phyloP scores from a whole-genome alignment of 1,140 invertebrate species.

The Monomorium pharaonis region DNA sequence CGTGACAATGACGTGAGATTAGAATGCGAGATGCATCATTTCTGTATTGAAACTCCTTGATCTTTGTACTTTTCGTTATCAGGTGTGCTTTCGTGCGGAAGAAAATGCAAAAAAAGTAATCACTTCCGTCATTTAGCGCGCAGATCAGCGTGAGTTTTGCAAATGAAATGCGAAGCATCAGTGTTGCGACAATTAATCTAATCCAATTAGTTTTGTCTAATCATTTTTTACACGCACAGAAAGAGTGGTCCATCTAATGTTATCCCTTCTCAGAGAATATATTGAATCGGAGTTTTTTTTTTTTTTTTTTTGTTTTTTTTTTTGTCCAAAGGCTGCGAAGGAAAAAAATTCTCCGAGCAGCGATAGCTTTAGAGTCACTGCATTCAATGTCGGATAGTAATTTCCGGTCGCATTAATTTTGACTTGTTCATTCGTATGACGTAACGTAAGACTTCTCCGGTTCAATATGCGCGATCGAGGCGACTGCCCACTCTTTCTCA shows the following conservation, averaged over 20 bases:
- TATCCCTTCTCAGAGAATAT: no score
- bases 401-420: not conserved
- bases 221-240: not conserved
- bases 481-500: not conserved
- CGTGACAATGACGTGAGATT: not conserved
- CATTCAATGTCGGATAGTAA: not conserved
- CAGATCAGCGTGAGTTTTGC: not conserved
- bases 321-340: not conserved
- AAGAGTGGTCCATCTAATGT: not conserved
- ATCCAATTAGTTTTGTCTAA: not conserved
- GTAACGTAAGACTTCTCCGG: not conserved
- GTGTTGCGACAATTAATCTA: not conserved
- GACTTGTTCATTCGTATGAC: not conserved
- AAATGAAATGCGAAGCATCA: not conserved
- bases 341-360: not conserved
- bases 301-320: no score
- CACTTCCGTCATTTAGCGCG: not conserved
- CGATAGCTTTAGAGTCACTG: not conserved
- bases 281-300: not conserved
- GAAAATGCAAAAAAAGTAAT: not conserved
- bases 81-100: not conserved
- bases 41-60: not conserved
- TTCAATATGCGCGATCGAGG: not conserved
- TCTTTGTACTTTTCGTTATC: not conserved
- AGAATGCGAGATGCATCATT: not conserved